Conservation (phyloP, 2,888 invertebrate species). For the Pasiphila rectangulata region DNA sequence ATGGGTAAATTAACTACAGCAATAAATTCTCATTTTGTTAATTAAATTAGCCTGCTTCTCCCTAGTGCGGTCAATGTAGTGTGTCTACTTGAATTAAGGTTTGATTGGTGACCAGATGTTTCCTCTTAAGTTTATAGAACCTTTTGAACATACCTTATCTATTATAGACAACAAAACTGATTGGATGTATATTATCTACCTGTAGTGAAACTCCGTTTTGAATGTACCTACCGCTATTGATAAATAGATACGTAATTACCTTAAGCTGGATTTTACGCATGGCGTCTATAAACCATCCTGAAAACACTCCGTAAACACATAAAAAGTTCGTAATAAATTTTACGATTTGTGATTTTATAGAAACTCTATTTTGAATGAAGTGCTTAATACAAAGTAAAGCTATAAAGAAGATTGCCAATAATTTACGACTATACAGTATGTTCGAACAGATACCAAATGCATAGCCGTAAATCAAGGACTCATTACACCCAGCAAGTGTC, state of each 20-base stretch:
- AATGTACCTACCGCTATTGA: not conserved
- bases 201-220: not conserved
- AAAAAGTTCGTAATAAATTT: conserved; percentile 27
- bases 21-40: conserved; percentile 22
- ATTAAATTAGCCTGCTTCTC: conserved; percentile 18
- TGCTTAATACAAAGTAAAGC: conserved; percentile 36
- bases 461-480: not conserved
- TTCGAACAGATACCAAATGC: conserved; percentile 9
- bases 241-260: not conserved
- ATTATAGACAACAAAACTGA: not conserved
- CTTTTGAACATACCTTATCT: too few relatives aligned
- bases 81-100: not conserved
- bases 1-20: conserved; percentile 13
- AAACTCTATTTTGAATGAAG: conserved; percentile 29
- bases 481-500: too few relatives aligned
- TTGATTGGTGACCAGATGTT: not conserved
- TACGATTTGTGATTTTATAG: conserved; percentile 32
- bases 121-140: too few relatives aligned
- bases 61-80: conserved; percentile 7
- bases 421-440: conserved; percentile 27
- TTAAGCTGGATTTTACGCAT: conserved; percentile 1
- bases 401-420: conserved; percentile 44
- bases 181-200: not conserved
- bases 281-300: conserved; percentile 6
- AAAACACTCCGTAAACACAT: conserved; percentile 22